Conservation (phyloP, 2,888 invertebrate species). For the Phengaris alcon region DNA sequence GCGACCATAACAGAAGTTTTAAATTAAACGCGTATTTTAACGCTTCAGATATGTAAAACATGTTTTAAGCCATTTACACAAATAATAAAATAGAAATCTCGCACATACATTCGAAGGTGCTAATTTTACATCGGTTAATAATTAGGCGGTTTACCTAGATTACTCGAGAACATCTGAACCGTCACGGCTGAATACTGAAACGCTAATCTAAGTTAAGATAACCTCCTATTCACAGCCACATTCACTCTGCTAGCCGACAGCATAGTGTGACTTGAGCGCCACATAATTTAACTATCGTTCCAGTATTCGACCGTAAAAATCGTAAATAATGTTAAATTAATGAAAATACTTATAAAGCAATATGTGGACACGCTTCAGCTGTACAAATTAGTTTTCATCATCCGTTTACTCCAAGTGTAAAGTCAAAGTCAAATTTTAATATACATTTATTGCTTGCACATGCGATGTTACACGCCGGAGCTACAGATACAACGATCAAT, state of each 20-base stretch:
- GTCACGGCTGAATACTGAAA: no score
- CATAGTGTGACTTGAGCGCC: no score
- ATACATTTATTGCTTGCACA: conserved; percentile 71
- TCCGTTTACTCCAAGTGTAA: not conserved
- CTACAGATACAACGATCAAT: conserved; percentile 77
- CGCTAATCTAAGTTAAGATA: no score
- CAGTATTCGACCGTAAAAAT: no score
- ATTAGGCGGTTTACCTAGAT: no score
- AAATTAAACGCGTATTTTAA: conserved; percentile 69
- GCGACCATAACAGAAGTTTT: conserved; percentile 61
- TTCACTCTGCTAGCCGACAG: no score
- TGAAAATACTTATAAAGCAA: not conserved
- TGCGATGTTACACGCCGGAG: conserved; percentile 69
- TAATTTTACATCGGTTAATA: no score
- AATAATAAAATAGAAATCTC: not conserved
- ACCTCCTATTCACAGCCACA: no score
- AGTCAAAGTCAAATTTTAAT: conserved; percentile 62
- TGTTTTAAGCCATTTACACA: conserved; percentile 2
- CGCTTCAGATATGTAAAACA: conserved; percentile 45
- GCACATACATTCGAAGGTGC: no score
- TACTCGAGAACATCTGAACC: no score
- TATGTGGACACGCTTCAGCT: not conserved
- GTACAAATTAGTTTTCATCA: not conserved
- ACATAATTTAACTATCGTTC: no score
- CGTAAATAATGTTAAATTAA: no score